phyloP scores from a whole-genome alignment of 2,113 vertebrate genomes.

The Tyrannus savana region DNA sequence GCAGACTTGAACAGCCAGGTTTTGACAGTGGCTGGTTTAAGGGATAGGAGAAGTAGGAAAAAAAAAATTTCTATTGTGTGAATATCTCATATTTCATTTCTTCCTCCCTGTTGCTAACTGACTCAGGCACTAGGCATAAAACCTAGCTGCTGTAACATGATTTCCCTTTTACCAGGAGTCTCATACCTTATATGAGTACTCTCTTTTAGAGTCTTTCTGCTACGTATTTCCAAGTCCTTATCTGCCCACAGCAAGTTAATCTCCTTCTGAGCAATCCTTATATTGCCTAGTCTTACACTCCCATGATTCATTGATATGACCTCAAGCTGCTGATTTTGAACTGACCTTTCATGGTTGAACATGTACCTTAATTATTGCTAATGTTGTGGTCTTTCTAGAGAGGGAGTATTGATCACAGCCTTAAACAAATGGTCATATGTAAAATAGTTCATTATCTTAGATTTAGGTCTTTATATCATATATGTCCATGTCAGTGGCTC shows the following conservation, averaged over 20 bases:
- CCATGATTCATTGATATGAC: not conserved
- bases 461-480: not conserved
- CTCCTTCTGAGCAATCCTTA: not conserved
- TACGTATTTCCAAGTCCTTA: not conserved
- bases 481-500: not conserved
- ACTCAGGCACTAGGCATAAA: not conserved
- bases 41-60: not conserved
- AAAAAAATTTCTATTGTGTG: not conserved
- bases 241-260: not conserved
- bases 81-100: not conserved
- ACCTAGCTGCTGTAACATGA: not conserved
- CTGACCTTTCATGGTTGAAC: not conserved
- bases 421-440: not conserved
- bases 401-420: not conserved
- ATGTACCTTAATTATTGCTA: not conserved
- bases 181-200: not conserved
- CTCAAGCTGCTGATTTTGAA: not conserved
- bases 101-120: not conserved
- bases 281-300: not conserved
- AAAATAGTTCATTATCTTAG: not conserved
- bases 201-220: not conserved
- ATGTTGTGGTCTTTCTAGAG: not conserved
- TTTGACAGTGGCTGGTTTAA: not conserved
- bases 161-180: not conserved
- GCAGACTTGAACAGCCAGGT: not conserved